Percentiles rank a stretch among this genome's conserved stretches.
Evolutionary conservation across 1,140 invertebrate species (phyloP).

Genomic region (Heliconius himera): DNA sequence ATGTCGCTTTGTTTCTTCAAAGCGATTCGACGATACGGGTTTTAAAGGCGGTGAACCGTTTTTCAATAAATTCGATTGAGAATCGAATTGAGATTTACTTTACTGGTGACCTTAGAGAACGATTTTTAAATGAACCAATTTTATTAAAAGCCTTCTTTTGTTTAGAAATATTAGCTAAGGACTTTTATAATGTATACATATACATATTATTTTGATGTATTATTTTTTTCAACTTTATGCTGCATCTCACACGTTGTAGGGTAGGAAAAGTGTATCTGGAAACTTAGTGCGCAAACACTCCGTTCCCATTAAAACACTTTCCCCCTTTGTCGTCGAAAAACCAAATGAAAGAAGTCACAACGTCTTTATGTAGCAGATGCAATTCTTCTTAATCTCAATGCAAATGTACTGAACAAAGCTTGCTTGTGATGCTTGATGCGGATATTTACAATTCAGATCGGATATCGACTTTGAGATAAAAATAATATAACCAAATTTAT

Average conservation of each 20-base stretch:
- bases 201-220: too few relatives aligned
- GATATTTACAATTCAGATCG: conserved; percentile 2
- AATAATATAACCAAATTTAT: too few relatives aligned
- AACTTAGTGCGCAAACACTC: too few relatives aligned
- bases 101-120: neutral
- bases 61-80: conserved; percentile 17
- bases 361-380: conserved; percentile 28
- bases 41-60: conserved; percentile 19
- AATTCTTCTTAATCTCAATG: conserved; percentile 37
- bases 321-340: neutral
- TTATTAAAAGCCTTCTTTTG: neutral
- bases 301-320: too few relatives aligned
- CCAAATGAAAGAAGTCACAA: neutral
- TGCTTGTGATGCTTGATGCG: conserved; percentile 1
- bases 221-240: too few relatives aligned
- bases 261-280: too few relatives aligned
- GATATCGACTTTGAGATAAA: neutral
- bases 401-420: conserved; percentile 36
- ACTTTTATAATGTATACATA: neutral
- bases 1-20: conserved; percentile 15
- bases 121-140: neutral
- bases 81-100: conserved; percentile 19
- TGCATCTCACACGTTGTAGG: too few relatives aligned
- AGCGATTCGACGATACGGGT: conserved; percentile 14
- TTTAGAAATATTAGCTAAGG: neutral